phyloP scores from a whole-genome alignment of 1,140 invertebrate species.

The Brachionus rubens region DNA sequence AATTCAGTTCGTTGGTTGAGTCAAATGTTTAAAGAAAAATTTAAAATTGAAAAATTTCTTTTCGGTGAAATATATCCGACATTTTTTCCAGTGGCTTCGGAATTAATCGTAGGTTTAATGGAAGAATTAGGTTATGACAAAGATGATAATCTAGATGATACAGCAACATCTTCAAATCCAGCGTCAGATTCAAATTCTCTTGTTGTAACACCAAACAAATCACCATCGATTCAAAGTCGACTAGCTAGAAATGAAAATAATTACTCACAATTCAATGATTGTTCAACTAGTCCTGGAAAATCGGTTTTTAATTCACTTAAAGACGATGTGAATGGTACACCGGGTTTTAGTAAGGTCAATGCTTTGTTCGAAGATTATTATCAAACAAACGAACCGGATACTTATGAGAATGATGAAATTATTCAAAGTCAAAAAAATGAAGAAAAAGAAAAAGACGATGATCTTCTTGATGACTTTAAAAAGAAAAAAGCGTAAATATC shows the following conservation, averaged over 20 bases:
- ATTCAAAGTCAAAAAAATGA: constrained; percentile 15
- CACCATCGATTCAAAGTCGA: not conserved
- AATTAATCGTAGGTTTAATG: constrained; percentile 25
- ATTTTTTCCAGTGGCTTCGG: not conserved
- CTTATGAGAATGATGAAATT: constrained; percentile 5
- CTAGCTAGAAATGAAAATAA: constrained; percentile 14
- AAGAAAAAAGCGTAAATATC: constrained; percentile 14
- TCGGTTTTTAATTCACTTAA: not conserved
- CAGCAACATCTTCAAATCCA: not conserved
- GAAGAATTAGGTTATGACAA: constrained; percentile 45
- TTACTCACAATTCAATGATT: constrained; percentile 32
- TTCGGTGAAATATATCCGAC: constrained; percentile 9
- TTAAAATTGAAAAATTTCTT: constrained; percentile 39
- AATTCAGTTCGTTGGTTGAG: constrained; percentile 37
- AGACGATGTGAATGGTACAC: not conserved
- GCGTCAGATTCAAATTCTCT: constrained; percentile 8
- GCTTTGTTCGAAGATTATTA: constrained; percentile 25
- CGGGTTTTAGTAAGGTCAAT: not conserved
- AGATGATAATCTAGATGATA: constrained; percentile 38
- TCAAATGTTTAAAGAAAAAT: constrained; percentile 36
- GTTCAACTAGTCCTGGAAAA: not conserved
- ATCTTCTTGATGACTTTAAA: constrained; percentile 27
- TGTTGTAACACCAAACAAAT: constrained; percentile 1
- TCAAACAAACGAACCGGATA: not conserved
- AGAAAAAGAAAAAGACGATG: constrained; percentile 27